Conservation (phyloP, 2,888 invertebrate genomes). For the Fabriciana adippe region DNA sequence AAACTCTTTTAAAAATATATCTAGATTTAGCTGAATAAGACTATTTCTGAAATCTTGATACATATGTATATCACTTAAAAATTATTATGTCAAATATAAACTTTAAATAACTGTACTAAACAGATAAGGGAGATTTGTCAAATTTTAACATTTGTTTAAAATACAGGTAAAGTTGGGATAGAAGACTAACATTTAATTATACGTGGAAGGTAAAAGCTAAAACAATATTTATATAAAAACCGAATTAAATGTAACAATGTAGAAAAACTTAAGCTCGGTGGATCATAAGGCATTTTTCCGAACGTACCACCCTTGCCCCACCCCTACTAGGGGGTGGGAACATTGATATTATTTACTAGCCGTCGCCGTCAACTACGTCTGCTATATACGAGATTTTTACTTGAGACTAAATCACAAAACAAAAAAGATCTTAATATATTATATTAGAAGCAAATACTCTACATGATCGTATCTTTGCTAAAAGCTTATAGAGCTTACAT, state of each 20-base stretch:
- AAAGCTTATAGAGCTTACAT: too few relatives aligned
- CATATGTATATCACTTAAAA: too few relatives aligned
- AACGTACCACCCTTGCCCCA: slow-evolving; percentile 64
- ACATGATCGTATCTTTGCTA: too few relatives aligned
- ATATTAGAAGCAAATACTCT: too few relatives aligned
- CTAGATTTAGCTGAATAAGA: too few relatives aligned
- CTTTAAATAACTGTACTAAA: too few relatives aligned
- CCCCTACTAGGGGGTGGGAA: slow-evolving; percentile 42
- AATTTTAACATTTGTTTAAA: neutral
- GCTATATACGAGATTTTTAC: slow-evolving; percentile 19
- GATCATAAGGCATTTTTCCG: slow-evolving; percentile 82
- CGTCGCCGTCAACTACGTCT: slow-evolving; percentile 18
- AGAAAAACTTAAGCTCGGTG: slow-evolving; percentile 59
- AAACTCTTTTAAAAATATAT: too few relatives aligned
- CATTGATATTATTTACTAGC: slow-evolving; percentile 29
- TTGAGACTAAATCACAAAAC: neutral
- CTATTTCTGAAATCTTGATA: too few relatives aligned
- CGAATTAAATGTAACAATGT: slow-evolving; percentile 39
- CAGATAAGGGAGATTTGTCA: too few relatives aligned
- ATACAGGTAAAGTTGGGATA: neutral
- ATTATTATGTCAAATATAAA: too few relatives aligned
- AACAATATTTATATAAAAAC: slow-evolving; percentile 33
- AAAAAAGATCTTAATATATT: neutral
- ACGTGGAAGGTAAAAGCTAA: slow-evolving; percentile 18
- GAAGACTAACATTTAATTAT: neutral